Percentiles rank a stretch among this genome's conserved stretches.
Conservation (phyloP, 2,797 vertebrate genomes). For the Siniperca scherzeri region DNA sequence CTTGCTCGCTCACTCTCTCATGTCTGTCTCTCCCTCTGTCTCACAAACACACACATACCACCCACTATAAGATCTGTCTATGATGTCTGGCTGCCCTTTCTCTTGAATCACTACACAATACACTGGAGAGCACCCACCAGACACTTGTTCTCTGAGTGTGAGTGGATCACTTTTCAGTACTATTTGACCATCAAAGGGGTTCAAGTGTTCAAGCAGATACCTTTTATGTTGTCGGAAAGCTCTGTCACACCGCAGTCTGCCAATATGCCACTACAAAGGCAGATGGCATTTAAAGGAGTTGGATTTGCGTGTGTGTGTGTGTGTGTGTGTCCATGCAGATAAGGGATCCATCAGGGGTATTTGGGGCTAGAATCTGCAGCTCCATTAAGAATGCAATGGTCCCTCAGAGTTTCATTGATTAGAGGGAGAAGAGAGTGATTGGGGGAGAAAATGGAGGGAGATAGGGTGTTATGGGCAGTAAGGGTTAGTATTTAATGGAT, state of each 20-base stretch:
- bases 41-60: constrained; percentile 32
- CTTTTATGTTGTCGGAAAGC: constrained; percentile 57
- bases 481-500: constrained; percentile 58
- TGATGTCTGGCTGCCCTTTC: constrained; percentile 72
- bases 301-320: constrained; percentile 3
- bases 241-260: constrained; percentile 46
- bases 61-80: constrained; percentile 59
- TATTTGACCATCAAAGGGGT: constrained; percentile 69
- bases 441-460: constrained; percentile 18
- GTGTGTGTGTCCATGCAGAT: constrained; percentile 19
- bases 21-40: constrained; percentile 34
- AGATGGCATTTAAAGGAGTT: constrained; percentile 55
- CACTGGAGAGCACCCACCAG: constrained; percentile 64
- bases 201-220: constrained; percentile 64
- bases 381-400: constrained; percentile 65
- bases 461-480: constrained; percentile 11
- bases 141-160: constrained; percentile 60
- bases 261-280: constrained; percentile 61
- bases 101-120: constrained; percentile 67
- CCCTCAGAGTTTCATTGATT: constrained; percentile 64
- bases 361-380: constrained; percentile 46
- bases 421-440: constrained; percentile 29
- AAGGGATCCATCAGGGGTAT: constrained; percentile 44
- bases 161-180: constrained; percentile 68
- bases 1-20: constrained; percentile 48